phyloP scores from a whole-genome alignment of 2,888 invertebrate genomes.

The Enoplolaimus lenunculus region DNA sequence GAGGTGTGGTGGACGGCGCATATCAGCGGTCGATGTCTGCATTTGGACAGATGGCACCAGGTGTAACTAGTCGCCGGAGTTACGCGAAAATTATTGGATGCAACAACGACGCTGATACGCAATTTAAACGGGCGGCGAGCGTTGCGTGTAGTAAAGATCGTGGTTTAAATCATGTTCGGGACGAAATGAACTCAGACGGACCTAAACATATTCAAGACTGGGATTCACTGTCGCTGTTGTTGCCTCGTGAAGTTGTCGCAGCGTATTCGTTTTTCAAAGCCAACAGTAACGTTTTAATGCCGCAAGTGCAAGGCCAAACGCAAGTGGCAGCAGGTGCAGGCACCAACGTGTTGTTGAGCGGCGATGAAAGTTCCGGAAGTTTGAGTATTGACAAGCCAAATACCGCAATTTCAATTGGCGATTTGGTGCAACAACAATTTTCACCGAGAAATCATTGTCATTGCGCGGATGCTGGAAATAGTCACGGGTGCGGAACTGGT shows the following conservation, averaged over 20 bases:
- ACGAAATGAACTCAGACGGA: slow-evolving; percentile 26
- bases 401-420: background rate
- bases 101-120: too few relatives aligned
- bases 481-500: background rate
- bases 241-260: slow-evolving; percentile 56
- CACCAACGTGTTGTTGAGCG: slow-evolving; percentile 22
- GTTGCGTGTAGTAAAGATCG: background rate
- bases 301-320: background rate
- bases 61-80: too few relatives aligned
- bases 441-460: background rate
- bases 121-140: background rate
- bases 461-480: background rate
- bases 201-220: slow-evolving; percentile 67
- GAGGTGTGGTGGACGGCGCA: too few relatives aligned
- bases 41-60: too few relatives aligned
- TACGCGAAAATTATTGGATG: too few relatives aligned
- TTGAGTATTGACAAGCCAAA: slow-evolving; percentile 2
- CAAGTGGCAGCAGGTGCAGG: too few relatives aligned
- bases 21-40: too few relatives aligned
- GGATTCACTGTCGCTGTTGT: slow-evolving; percentile 73
- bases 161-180: background rate
- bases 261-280: slow-evolving; percentile 39
- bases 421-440: background rate
- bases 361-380: slow-evolving; percentile 2
- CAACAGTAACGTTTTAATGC: slow-evolving; percentile 27